These are phyloP conservation scores for Acanthiza pusilla DNA, from an alignment of 2,797 vertebrate species.

Conservation along the genomic window DNA sequence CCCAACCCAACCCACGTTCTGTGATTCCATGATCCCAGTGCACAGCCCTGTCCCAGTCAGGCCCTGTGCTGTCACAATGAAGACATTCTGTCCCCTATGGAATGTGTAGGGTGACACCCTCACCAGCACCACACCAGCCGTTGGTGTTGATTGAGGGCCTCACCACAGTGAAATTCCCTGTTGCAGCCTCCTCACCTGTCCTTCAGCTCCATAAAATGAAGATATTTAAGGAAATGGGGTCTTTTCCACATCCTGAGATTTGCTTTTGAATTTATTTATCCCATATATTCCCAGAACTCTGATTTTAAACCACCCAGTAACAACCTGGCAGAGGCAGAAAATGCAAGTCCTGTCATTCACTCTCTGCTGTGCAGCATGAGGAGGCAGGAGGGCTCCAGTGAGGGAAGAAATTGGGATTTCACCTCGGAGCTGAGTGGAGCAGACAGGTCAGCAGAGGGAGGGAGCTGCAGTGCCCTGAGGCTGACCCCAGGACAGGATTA, in stretches of 20 bases:
- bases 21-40: no score
- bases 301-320: neutral
- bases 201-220: neutral
- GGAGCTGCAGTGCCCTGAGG: neutral
- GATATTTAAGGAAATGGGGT: neutral
- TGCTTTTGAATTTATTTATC: neutral
- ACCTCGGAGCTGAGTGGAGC: neutral
- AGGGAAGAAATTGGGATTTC: neutral
- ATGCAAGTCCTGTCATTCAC: neutral
- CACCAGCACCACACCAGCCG: neutral
- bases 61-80: neutral
- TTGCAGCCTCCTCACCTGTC: neutral
- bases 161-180: neutral
- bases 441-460: neutral
- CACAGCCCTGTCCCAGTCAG: neutral
- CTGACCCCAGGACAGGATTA: neutral
- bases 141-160: neutral
- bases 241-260: neutral
- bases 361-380: neutral
- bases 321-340: neutral
- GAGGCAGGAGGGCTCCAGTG: neutral
- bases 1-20: no score
- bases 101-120: neutral
- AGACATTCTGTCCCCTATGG: rapidly evolving
- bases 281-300: neutral